A percentile compares a stretch with the other conserved stretches of the same genome.
Evolutionary conservation across 2,113 vertebrate species (phyloP).

Genomic region (Microcebus jonahi): DNA sequence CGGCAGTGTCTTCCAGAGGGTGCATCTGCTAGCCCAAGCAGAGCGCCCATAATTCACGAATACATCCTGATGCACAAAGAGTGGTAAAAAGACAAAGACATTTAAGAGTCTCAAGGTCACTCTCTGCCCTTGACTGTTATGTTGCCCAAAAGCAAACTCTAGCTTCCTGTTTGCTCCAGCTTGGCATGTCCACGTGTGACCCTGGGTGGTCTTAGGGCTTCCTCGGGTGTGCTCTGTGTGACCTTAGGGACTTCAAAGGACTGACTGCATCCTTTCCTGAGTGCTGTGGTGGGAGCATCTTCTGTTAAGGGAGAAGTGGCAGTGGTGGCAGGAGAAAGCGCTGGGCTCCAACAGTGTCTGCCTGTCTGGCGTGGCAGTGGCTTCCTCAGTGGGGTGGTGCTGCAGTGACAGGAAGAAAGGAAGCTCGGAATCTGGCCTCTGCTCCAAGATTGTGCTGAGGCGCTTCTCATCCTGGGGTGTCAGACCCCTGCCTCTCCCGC

Average conservation of each 20-base stretch:
- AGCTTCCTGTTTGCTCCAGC: neutral
- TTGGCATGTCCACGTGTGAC: rapidly evolving
- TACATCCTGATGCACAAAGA: neutral
- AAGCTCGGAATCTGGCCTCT: neutral
- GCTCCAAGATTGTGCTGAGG: rapidly evolving
- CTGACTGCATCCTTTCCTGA: neutral
- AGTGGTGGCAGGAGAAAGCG: neutral
- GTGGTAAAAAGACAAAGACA: neutral
- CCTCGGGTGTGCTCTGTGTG: neutral
- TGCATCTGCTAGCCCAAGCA: neutral
- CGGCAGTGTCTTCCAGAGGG: neutral
- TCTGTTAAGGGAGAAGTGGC: conserved; percentile 42
- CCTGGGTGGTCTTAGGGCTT: neutral
- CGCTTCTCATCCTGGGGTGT: neutral
- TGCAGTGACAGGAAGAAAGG: neutral
- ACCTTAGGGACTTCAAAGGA: neutral
- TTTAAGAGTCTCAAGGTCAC: neutral
- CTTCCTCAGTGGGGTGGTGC: neutral
- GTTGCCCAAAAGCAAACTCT: neutral
- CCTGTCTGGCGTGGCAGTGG: neutral
- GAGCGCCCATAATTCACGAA: neutral
- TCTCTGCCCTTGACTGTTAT: neutral
- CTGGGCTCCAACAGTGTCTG: neutral
- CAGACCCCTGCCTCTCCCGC: rapidly evolving
- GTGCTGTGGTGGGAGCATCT: neutral